These are phyloP conservation scores for Sthenelais limicola DNA, from an alignment of 2,888 invertebrate genomes.

Conservation along the genomic window DNA sequence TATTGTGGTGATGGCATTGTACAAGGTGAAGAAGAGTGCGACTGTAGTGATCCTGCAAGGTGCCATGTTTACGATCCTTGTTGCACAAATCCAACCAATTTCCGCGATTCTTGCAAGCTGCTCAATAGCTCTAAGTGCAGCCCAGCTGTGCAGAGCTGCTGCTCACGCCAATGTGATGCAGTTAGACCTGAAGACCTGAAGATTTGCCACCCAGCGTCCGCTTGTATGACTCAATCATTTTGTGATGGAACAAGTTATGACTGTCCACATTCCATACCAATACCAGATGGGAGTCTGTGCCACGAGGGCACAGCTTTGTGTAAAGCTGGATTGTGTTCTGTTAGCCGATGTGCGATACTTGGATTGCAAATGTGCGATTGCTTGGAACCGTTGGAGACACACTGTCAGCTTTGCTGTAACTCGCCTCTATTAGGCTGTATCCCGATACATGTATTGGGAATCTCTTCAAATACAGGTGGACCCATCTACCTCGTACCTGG, in stretches of 20 bases:
- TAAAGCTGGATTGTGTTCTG: conserved; percentile 12
- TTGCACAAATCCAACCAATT: background rate
- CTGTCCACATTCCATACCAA: background rate
- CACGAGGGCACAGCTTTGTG: background rate
- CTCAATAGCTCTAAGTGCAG: conserved; percentile 2
- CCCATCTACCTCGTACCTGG: conserved; percentile 1
- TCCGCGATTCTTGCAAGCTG: background rate
- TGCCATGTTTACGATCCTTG: background rate
- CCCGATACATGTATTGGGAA: background rate
- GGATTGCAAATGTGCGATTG: background rate
- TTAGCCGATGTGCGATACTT: background rate
- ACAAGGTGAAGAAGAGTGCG: conserved; percentile 1
- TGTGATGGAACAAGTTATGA: background rate
- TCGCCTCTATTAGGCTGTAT: background rate
- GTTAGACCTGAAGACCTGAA: background rate
- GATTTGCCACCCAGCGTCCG: conserved; percentile 3
- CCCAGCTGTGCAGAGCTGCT: background rate
- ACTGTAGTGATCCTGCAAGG: background rate
- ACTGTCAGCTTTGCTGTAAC: conserved; percentile 12
- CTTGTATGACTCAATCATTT: conserved; percentile 13
- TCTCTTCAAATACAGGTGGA: background rate
- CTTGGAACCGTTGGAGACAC: background rate
- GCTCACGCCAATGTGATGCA: background rate
- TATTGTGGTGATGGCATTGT: conserved; percentile 7
- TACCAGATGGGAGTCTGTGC: conserved; percentile 8